These are phyloP conservation scores for Mormyrus hasselquistii DNA, from an alignment of 2,797 vertebrate species.

Conservation along the genomic window DNA sequence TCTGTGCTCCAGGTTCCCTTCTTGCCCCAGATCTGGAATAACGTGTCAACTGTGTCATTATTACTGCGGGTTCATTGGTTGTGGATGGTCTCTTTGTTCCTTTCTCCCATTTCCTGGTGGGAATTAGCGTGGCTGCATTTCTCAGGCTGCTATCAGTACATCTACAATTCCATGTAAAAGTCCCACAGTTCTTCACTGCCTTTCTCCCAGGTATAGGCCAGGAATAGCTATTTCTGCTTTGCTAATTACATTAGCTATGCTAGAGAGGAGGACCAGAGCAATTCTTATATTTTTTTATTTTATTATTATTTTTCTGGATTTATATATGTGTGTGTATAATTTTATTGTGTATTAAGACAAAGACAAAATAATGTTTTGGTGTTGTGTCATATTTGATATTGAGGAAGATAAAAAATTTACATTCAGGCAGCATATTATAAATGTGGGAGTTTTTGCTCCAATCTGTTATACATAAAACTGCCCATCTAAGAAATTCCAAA, in stretches of 20 bases:
- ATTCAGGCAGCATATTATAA: neutral
- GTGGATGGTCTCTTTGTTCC: slow-evolving; percentile 17
- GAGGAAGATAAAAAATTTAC: neutral
- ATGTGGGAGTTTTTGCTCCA: neutral
- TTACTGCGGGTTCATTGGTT: neutral
- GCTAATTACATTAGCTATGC: neutral
- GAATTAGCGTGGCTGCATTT: slow-evolving; percentile 23
- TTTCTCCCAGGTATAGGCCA: neutral
- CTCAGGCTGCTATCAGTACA: slow-evolving; percentile 37
- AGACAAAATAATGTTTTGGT: neutral
- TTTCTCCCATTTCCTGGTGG: slow-evolving; percentile 4
- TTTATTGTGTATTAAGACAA: neutral
- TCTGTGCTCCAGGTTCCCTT: neutral
- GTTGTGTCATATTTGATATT: neutral
- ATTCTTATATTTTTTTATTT: slow-evolving; percentile 25
- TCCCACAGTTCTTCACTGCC: slow-evolving; percentile 21
- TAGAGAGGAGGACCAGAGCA: slow-evolving; percentile 23
- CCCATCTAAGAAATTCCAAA: neutral
- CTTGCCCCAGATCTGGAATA: slow-evolving; percentile 7
- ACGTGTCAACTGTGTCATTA: neutral
- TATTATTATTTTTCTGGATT: slow-evolving; percentile 19
- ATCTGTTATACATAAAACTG: neutral
- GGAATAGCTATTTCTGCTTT: slow-evolving; percentile 27
- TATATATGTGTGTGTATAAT: neutral
- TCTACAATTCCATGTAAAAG: slow-evolving; percentile 23